phyloP scores from a whole-genome alignment of 2,113 vertebrate genomes.

The Actenoides hombroni region DNA sequence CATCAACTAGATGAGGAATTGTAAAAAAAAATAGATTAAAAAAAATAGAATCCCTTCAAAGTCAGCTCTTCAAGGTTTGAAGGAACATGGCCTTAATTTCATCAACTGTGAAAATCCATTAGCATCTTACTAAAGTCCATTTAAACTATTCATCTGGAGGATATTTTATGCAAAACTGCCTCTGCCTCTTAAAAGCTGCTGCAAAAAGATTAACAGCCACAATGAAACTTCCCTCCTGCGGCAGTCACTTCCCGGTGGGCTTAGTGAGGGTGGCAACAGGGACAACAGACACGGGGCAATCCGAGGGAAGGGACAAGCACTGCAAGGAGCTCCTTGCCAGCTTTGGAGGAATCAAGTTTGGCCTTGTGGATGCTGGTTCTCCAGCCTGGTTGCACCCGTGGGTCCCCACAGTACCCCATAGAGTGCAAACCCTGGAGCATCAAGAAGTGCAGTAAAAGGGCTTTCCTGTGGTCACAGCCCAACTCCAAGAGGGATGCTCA shows the following conservation, averaged over 20 bases:
- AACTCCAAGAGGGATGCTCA: not conserved
- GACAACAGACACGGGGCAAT: accelerated
- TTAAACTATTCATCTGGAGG: slow-evolving; percentile 23
- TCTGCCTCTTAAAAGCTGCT: not conserved
- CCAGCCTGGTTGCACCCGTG: not conserved
- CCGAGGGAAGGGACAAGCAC: not conserved
- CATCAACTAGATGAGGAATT: not conserved
- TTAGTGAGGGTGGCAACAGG: not conserved
- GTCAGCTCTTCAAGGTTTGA: not conserved
- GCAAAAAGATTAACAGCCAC: not conserved
- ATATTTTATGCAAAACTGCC: slow-evolving; percentile 1
- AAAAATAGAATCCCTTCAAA: not conserved
- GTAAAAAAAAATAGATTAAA: not conserved
- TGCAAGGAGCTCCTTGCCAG: not conserved
- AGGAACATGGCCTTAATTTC: not conserved
- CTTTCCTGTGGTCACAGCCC: not conserved
- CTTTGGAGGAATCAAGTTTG: not conserved
- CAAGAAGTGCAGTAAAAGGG: not conserved
- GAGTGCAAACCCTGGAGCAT: not conserved
- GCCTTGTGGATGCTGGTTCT: accelerated
- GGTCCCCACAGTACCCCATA: not conserved
- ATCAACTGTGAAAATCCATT: slow-evolving; percentile 23
- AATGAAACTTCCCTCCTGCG: not conserved
- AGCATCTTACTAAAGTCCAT: slow-evolving; percentile 1
- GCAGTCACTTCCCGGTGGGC: accelerated